Evolutionary conservation across 2,797 vertebrate species (phyloP).

Genomic region (Garrulus glandarius): DNA sequence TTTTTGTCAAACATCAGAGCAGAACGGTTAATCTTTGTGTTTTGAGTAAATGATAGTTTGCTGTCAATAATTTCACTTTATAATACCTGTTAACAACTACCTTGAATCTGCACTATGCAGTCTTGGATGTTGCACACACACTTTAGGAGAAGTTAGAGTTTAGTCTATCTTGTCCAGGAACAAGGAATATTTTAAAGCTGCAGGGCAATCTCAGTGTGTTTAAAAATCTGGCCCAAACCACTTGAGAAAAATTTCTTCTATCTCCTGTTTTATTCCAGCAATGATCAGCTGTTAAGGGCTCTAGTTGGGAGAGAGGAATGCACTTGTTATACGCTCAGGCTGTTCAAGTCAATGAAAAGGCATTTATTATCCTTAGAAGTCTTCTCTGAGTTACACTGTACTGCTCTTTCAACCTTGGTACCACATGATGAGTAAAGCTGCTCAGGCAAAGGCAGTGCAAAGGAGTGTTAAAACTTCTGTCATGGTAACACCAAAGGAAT

Average conservation of each 20-base stretch:
- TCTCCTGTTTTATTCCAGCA: background rate
- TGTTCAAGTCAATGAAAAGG: background rate
- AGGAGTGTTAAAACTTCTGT: background rate
- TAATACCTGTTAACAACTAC: background rate
- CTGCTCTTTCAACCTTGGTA: background rate
- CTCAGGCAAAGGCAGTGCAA: background rate
- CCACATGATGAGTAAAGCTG: background rate
- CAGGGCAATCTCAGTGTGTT: background rate
- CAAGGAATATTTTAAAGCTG: background rate
- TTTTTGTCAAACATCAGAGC: background rate
- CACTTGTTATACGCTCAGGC: background rate
- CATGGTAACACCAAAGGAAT: background rate
- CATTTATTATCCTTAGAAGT: background rate
- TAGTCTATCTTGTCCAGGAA: background rate
- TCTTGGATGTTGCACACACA: background rate
- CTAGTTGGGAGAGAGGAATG: background rate
- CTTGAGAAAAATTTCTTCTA: background rate
- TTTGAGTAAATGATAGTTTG: background rate
- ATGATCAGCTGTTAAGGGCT: background rate
- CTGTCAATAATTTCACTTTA: background rate
- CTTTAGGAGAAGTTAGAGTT: background rate
- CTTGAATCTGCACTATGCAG: background rate
- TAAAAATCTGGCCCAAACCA: background rate
- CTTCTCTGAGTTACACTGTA: background rate
- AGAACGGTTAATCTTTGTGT: background rate